phyloP scores from a whole-genome alignment of 2,888 invertebrate species.

The Charanyca ferruginea region DNA sequence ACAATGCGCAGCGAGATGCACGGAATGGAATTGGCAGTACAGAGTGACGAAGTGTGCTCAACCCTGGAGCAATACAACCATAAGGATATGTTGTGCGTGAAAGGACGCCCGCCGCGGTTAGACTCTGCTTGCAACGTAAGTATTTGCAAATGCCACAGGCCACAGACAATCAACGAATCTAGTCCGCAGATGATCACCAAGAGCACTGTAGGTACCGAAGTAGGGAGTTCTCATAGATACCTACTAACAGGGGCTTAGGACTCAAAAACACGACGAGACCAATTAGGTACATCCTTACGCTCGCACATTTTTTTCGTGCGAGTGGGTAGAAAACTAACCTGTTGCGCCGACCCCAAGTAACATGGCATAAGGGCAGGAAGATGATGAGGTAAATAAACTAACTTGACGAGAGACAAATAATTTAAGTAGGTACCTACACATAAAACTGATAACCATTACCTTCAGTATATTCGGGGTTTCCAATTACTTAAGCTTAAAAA shows the following conservation, averaged over 20 bases:
- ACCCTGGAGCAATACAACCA: constrained; percentile 76
- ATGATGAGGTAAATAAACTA: too few species aligned
- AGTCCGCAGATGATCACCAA: too few species aligned
- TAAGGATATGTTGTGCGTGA: constrained; percentile 84
- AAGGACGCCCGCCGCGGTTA: constrained; percentile 77
- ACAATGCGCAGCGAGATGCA: constrained; percentile 86
- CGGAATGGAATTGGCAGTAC: constrained; percentile 79
- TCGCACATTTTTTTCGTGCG: too few species aligned
- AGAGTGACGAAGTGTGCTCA: constrained; percentile 74
- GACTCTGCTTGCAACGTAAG: constrained; percentile 88
- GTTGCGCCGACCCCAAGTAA: too few species aligned
- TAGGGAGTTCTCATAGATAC: too few species aligned
- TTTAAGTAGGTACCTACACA: neutral
- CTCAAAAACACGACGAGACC: too few species aligned
- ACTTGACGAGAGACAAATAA: too few species aligned
- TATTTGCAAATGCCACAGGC: constrained; percentile 25
- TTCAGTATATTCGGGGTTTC: neutral
- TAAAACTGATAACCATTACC: neutral
- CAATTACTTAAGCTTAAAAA: neutral
- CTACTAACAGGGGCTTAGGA: neutral
- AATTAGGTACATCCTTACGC: too few species aligned
- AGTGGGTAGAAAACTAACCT: too few species aligned
- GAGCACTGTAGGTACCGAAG: too few species aligned
- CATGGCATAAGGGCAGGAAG: too few species aligned
- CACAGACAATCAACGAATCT: neutral